Base-by-base conservation (phyloP, 2,113 vertebrate genomes). In the Callipepla squamata region DNA sequence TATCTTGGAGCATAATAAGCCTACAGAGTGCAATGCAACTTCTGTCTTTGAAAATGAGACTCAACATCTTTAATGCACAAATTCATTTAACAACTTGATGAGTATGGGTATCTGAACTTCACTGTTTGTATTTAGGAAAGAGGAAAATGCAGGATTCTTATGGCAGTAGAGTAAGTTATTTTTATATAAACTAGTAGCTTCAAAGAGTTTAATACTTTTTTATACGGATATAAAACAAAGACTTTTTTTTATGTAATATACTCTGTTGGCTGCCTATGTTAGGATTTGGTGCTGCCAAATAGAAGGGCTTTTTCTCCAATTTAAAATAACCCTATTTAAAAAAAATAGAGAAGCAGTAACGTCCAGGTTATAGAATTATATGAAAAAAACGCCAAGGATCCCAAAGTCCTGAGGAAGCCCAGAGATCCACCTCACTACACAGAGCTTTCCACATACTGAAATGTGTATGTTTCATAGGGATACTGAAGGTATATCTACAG, bases 381-480 rank as follows among this genome's bases (percentile, higher is more conserved):
- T 5, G 5, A 63, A 88, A 75, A 5, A 5, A 70, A 25, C 1
- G 11, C 13, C 3, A 62, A 26, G 55, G 36, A 75, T 28, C 7
- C 11, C 12, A 10, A 2, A n/a, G 26, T n/a, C 47, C 4, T 6
- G 13, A 15, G 9, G 7, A 76, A 61, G 72, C 12, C 22, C 50
- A 59, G 32, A 65, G 67, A 32, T 5, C 4, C 7, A 4, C 62
- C 74, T 59, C 44, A 42, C 18, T 15, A 13, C 0, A 0, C 13
- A 7, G 62, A 48, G 9, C 6, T 20, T 22, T 62, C 18, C 3
- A 0, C 2, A 4, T 22, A 4, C 26, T 38, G 7, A 48, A 40
- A 32, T 18, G n/a, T 0, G 0, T 7, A 2, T 8, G 1, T 26
- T 61, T 53, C 50, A 9, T 1, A 1, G 25, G 17, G 16, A 76